A percentile compares a stretch with the other conserved stretches of the same genome.
Evolutionary conservation across 2,113 vertebrate species (phyloP).

Genomic region (Aptenodytes forsteri): DNA sequence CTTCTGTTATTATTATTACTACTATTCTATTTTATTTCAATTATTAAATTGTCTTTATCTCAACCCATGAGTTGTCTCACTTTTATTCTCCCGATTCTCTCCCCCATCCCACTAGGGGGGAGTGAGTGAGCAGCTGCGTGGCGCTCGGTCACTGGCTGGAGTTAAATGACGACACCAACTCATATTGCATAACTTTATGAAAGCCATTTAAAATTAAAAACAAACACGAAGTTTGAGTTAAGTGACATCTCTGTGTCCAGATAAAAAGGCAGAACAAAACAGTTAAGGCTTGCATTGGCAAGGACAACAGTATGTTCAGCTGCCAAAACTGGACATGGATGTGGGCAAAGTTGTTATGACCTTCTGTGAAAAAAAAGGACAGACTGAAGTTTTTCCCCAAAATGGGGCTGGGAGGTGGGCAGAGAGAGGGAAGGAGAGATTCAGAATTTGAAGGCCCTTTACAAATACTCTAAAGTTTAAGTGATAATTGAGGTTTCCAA

Average conservation of each 20-base stretch:
- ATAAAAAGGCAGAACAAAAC: not conserved
- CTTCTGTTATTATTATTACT: not conserved
- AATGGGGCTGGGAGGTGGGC: not conserved
- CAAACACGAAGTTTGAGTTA: not conserved
- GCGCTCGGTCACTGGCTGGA: not conserved
- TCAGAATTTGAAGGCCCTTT: not conserved
- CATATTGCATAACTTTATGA: not conserved
- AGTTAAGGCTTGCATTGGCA: not conserved
- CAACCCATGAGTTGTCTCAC: not conserved
- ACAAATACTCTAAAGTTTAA: not conserved
- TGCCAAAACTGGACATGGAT: not conserved
- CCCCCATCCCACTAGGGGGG: not conserved
- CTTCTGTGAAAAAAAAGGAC: not conserved
- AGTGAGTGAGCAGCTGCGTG: not conserved
- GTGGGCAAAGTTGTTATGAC: not conserved
- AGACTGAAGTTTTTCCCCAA: not conserved
- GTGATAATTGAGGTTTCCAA: not conserved
- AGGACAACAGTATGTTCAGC: not conserved
- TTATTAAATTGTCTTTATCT: not conserved
- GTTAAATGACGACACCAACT: not conserved
- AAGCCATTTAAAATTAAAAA: slow-evolving; percentile 5
- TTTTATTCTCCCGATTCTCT: not conserved
- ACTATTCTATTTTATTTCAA: not conserved
- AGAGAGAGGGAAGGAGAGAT: not conserved
- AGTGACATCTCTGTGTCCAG: not conserved